Evolutionary conservation across 1,140 invertebrate genomes (phyloP), one percentile per base, ranked within the genome.

Genomic region (Helicorthomorpha holstii): DNA sequence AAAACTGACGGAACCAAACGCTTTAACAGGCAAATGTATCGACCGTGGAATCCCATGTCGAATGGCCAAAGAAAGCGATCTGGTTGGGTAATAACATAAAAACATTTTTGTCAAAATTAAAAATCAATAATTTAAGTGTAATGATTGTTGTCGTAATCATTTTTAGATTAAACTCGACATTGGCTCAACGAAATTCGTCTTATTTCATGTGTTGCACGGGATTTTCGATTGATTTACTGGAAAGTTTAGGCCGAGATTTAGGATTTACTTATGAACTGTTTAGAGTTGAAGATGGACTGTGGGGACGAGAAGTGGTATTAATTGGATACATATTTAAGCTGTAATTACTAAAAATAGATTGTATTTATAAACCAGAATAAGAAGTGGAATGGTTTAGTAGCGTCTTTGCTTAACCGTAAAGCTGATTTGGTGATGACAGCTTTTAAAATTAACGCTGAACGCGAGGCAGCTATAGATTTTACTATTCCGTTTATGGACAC

Each of bases 141-240:
- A 34, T 7, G 16, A 34, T 7, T 34, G 29, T 34, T 7, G 16
- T 34, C 16, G 29, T 34, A 34, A 7, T 16, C 16, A 7, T 34
- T 46, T 10, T 7, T 12, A 46, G 44, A 7, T 7, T 46, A 7
- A 46, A 46, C 21, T 19, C 4, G 4, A 22, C 44, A 7, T 4
- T 46, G 7, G 44, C 44, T 7, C 12, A 7, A 19, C 44, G 19
- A 21, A 46, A 46, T 46, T 46, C 44, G 4, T 46, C 44, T 22
- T 22, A 22, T 21, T 46, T 7, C 66, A 84, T 87, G 61, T 98
- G 95, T 70, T 98, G 93, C 66, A 91, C 90, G 51, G 95, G 95
- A 16, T 94, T 97, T 66, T 96, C 91, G 68, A 93, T 98, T 54
- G 94, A 74, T 57, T 58, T 76, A 4, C 60, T 76, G 23, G 60